These are phyloP conservation scores for Vanessa tameamea DNA, from an alignment of 1,140 invertebrate species.

Conservation along the genomic window DNA sequence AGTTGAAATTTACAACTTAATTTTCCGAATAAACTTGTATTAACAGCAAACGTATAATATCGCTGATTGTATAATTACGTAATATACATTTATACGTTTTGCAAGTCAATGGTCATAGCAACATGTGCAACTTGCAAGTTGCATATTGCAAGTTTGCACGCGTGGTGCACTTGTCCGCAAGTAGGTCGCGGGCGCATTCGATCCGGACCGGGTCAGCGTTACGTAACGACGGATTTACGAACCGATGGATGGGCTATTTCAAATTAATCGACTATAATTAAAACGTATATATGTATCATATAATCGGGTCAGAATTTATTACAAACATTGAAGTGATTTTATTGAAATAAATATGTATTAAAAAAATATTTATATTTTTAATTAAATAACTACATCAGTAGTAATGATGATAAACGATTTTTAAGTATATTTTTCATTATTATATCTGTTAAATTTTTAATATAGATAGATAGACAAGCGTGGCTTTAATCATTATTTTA, in stretches of 20 bases:
- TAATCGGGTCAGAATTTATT: too few relatives aligned
- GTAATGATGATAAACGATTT: too few relatives aligned
- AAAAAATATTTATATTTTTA: too few relatives aligned
- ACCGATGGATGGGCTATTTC: not conserved
- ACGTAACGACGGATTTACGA: conserved; percentile 3
- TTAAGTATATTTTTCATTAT: too few relatives aligned
- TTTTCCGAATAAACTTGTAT: too few relatives aligned
- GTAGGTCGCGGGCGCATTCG: conserved; percentile 22
- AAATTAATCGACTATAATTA: not conserved
- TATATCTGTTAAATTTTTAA: too few relatives aligned
- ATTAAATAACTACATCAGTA: too few relatives aligned
- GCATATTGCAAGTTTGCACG: conserved; percentile 13
- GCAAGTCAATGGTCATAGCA: conserved; percentile 3
- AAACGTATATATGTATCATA: not conserved
- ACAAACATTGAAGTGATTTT: too few relatives aligned
- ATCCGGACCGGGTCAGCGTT: conserved; percentile 9
- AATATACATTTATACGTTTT: not conserved
- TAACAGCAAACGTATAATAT: not conserved
- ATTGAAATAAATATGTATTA: too few relatives aligned
- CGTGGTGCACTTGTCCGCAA: conserved; percentile 25
- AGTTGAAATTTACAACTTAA: not conserved
- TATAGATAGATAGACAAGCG: too few relatives aligned
- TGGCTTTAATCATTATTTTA: too few relatives aligned
- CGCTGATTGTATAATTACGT: conserved; percentile 1
- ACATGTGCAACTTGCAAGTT: conserved; percentile 11